Conservation (phyloP, 2,888 invertebrate species). For the Villa cingulata region DNA sequence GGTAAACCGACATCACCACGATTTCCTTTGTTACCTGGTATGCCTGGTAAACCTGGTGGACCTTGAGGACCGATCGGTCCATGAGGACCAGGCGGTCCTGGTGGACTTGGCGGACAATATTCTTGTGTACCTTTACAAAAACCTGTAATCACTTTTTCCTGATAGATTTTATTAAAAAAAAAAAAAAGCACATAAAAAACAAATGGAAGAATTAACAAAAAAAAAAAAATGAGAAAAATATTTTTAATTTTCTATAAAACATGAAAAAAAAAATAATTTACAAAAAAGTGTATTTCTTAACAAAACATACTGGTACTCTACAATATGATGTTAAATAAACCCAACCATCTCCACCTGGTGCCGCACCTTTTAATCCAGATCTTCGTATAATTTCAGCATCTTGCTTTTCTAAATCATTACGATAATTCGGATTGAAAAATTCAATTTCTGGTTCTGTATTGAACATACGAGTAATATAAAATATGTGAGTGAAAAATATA, state of each 20-base stretch:
- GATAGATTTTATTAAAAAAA: too few species aligned
- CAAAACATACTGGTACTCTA: conserved; percentile 57
- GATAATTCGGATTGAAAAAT: conserved; percentile 58
- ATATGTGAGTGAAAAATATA: too few species aligned
- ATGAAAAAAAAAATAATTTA: not conserved
- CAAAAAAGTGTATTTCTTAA: too few species aligned
- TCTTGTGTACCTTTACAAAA: conserved; percentile 73
- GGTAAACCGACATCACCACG: conserved; percentile 50
- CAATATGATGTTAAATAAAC: conserved; percentile 79
- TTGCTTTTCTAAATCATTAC: conserved; percentile 49
- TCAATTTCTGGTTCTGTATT: conserved; percentile 47
- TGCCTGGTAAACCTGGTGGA: conserved; percentile 40
- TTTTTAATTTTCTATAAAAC: not conserved
- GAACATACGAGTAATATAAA: too few species aligned
- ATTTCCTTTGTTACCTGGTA: conserved; percentile 57
- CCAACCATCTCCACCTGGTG: conserved; percentile 65
- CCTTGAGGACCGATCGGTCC: conserved; percentile 49
- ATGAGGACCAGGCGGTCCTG: conserved; percentile 45
- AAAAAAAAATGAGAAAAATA: too few species aligned
- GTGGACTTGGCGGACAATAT: conserved; percentile 59
- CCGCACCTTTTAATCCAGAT: conserved; percentile 50
- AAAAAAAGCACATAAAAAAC: conserved; percentile 14
- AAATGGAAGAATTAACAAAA: not conserved
- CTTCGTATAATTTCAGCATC: conserved; percentile 47
- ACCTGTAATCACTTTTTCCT: conserved; percentile 72